Conservation (phyloP, 2,888 invertebrate species). For the Polydesmus complanatus region DNA sequence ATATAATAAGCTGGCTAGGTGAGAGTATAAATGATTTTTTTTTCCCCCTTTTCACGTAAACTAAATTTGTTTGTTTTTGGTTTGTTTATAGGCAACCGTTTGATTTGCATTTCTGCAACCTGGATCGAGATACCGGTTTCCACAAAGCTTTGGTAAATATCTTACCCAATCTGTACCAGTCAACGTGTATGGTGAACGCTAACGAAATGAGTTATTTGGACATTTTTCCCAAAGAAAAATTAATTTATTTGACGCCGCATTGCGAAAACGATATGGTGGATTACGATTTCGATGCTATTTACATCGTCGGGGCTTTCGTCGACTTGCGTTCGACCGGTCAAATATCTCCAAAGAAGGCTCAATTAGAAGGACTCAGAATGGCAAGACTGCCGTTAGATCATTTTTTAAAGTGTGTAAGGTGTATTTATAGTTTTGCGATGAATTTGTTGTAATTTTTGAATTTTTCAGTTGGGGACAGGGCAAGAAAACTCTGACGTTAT, state of each 20-base stretch:
- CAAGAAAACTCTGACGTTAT: constrained; percentile 64
- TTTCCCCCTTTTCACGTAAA: too few relatives aligned
- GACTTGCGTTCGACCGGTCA: constrained; percentile 39
- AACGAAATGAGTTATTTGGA: constrained; percentile 59
- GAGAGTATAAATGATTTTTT: too few relatives aligned
- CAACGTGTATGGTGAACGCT: constrained; percentile 56
- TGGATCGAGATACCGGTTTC: constrained; percentile 37
- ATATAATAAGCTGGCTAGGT: constrained; percentile 50
- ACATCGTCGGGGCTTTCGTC: constrained; percentile 51
- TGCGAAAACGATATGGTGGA: constrained; percentile 50
- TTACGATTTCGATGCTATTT: constrained; percentile 62
- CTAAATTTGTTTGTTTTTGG: too few relatives aligned
- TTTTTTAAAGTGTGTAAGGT: constrained; percentile 41
- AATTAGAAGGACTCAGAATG: constrained; percentile 59
- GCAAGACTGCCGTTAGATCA: constrained; percentile 60
- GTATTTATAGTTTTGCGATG: not conserved
- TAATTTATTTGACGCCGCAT: constrained; percentile 82
- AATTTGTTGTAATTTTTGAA: not conserved
- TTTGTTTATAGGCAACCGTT: constrained; percentile 50
- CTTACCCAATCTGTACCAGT: constrained; percentile 53
- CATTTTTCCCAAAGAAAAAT: constrained; percentile 58
- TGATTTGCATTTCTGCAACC: constrained; percentile 64
- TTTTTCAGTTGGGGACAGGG: constrained; percentile 47
- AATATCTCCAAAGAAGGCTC: constrained; percentile 69
- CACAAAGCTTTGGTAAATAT: constrained; percentile 43